These are phyloP conservation scores for Megaceryle maxima DNA, from an alignment of 2,113 vertebrate species.

Conservation along the genomic window DNA sequence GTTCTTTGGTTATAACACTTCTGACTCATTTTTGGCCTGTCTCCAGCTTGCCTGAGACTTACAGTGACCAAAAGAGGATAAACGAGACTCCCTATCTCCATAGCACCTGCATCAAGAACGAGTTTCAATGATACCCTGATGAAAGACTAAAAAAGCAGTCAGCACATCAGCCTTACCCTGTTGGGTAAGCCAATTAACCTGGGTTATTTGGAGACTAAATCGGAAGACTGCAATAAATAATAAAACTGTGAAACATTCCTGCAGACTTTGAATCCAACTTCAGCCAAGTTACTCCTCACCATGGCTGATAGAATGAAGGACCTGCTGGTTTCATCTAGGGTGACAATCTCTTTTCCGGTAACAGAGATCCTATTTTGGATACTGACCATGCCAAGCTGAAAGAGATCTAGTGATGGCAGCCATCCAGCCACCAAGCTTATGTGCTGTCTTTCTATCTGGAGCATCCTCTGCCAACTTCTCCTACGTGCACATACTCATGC, in stretches of 20 bases:
- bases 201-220: not conserved
- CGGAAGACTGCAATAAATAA: not conserved
- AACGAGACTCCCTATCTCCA: not conserved
- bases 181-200: not conserved
- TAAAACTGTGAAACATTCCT: not conserved
- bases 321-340: not conserved
- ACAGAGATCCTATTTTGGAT: not conserved
- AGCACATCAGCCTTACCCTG: not conserved
- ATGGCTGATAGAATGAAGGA: not conserved
- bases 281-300: not conserved
- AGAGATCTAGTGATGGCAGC: not conserved
- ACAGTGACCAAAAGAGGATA: not conserved
- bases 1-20: not conserved
- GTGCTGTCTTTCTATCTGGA: not conserved
- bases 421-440: not conserved
- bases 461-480: not conserved
- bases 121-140: not conserved
- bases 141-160: not conserved
- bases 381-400: not conserved
- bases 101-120: not conserved
- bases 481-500: accelerated
- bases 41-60: not conserved
- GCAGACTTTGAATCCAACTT: not conserved
- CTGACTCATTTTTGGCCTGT: not conserved
- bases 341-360: not conserved